Percentiles rank a stretch among this genome's conserved stretches.
These are phyloP conservation scores for Aphelinus certus DNA, from an alignment of 1,140 invertebrate genomes.

Conservation along the genomic window DNA sequence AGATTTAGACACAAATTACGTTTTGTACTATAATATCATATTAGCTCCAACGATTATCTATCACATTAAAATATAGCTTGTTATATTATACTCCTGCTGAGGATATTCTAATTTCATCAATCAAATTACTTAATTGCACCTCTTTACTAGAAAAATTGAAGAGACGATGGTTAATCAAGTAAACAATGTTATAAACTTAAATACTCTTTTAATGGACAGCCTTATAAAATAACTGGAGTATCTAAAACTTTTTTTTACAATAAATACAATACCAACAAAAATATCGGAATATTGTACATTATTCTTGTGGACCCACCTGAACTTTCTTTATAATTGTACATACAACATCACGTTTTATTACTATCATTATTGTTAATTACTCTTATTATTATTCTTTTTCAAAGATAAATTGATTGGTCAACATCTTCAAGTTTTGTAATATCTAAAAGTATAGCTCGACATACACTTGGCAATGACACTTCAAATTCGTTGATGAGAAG, in stretches of 20 bases:
- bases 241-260: constrained; percentile 51
- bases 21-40: constrained; percentile 31
- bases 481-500: constrained; percentile 42
- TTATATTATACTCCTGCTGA: constrained; percentile 7
- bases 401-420: not conserved
- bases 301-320: constrained; percentile 39
- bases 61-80: constrained; percentile 9
- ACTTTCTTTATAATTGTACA: constrained; percentile 36
- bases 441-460: constrained; percentile 14
- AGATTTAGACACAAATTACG: constrained; percentile 8
- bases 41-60: constrained; percentile 16
- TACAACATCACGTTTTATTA: constrained; percentile 3
- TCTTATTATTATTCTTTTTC: not conserved
- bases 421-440: not conserved
- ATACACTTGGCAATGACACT: constrained; percentile 37
- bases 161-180: not conserved
- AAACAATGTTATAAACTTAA: constrained; percentile 45
- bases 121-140: not conserved
- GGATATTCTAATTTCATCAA: not conserved
- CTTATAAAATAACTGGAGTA: constrained; percentile 57
- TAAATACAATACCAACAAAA: constrained; percentile 53
- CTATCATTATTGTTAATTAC: not conserved
- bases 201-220: constrained; percentile 50
- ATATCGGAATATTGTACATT: constrained; percentile 50
- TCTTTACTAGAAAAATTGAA: no score